These are phyloP conservation scores for Syndactyla subalaris DNA, from an alignment of 2,797 vertebrate genomes.

Conservation along the genomic window DNA sequence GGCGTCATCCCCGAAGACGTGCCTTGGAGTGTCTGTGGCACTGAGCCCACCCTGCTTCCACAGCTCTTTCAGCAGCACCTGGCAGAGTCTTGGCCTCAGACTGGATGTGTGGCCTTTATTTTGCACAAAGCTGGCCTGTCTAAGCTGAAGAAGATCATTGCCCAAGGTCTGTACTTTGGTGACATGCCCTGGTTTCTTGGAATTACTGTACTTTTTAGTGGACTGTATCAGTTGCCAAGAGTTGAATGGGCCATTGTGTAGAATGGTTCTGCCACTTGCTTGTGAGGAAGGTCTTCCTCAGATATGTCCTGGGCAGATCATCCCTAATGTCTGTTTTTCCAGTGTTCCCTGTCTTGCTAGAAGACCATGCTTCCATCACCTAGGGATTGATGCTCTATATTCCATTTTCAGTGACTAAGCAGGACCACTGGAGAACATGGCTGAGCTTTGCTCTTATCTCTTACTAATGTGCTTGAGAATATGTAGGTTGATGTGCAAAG, in stretches of 20 bases:
- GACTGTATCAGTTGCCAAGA: background rate
- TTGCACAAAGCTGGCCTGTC: background rate
- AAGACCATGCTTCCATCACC: background rate
- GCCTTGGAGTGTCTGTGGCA: background rate
- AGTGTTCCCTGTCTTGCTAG: background rate
- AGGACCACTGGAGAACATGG: background rate
- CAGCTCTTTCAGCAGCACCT: background rate
- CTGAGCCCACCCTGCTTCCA: background rate
- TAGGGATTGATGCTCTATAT: background rate
- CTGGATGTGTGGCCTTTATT: background rate
- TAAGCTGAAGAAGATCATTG: no score
- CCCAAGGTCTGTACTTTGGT: background rate
- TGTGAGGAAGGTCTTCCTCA: background rate
- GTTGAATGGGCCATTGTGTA: fast-evolving
- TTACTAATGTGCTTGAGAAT: background rate
- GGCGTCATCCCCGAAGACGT: fast-evolving
- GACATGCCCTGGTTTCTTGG: fast-evolving
- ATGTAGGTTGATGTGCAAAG: background rate
- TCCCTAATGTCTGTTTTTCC: background rate
- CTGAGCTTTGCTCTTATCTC: background rate
- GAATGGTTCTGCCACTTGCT: background rate
- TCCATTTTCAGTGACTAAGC: background rate
- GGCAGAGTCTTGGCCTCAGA: background rate
- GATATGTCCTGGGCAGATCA: background rate
- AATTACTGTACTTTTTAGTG: background rate